phyloP scores from a whole-genome alignment of 2,113 vertebrate genomes.

The Camarhynchus parvulus region DNA sequence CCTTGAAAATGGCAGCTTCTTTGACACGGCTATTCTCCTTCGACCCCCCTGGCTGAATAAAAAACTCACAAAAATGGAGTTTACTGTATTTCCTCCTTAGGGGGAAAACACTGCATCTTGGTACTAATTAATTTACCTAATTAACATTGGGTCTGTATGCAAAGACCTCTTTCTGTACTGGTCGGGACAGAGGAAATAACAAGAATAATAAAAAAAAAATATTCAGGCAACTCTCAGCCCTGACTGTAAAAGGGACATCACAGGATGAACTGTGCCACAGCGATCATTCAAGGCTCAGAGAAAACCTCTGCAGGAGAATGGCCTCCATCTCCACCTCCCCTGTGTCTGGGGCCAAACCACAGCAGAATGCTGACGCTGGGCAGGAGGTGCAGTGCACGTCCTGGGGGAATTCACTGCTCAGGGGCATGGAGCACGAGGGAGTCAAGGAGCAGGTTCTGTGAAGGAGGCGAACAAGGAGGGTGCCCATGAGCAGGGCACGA shows the following conservation, averaged over 20 bases:
- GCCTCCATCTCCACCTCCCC: rapidly evolving
- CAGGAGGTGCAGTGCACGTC: not conserved
- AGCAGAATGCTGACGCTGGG: rapidly evolving
- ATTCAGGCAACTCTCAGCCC: not conserved
- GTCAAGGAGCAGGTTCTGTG: rapidly evolving
- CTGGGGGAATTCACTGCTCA: rapidly evolving
- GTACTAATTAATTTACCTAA: slow-evolving; percentile 61
- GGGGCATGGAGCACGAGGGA: not conserved
- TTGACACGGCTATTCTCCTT: slow-evolving; percentile 49
- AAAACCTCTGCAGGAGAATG: rapidly evolving
- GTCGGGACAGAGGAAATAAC: not conserved
- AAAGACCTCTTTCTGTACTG: slow-evolving; percentile 11
- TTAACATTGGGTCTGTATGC: slow-evolving; percentile 43
- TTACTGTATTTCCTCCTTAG: slow-evolving; percentile 55
- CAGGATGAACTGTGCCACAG: rapidly evolving
- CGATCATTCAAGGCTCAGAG: not conserved
- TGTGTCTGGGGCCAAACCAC: not conserved
- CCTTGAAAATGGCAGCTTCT: slow-evolving; percentile 59
- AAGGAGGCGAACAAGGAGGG: not conserved
- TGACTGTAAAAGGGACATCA: not conserved
- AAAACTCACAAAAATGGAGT: slow-evolving; percentile 35
- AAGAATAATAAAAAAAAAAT: slow-evolving; percentile 20
- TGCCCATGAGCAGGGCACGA: not conserved
- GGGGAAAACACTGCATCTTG: slow-evolving; percentile 53
- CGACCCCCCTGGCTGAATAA: slow-evolving; percentile 54